Evolutionary conservation across 2,797 vertebrate species (phyloP), one percentile per base, ranked within the genome.

Genomic region (Leptoclinus maculatus): DNA sequence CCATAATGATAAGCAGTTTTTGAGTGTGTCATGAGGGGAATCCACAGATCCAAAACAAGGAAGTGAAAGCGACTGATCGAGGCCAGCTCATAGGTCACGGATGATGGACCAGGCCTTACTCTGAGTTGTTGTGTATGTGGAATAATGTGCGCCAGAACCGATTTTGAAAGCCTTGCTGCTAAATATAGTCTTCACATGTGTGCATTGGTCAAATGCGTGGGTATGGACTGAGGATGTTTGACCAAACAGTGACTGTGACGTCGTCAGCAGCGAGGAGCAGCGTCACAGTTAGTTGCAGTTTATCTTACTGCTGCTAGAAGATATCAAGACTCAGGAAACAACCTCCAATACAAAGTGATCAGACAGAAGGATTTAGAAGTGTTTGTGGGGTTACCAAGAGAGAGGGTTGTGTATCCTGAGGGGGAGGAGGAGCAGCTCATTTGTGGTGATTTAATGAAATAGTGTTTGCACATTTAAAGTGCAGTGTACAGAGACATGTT

Each of bases 31-130:
- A 84, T 17, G 19, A 77, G 85, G 84, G 85, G 84, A 90, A 83
- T 80, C 67, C 70, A 64, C 51, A 71, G 2, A 64, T 39, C 4
- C 25, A 78, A 71, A 87, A 83, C 10, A 70, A 83, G 89, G 90
- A 92, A 91, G 84, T 87, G 83, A 89, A 81, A 91, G 70, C 9
- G 0, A 13, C 21, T 25, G 29, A 79, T 64, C 0, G n/a, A 41
- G 49, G 16, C 45, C 74, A 74, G 62, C 78, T 88, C 84, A 88
- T 79, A 80, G 81, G 78, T 83, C 85, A 86, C 0, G 4, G 47
- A 69, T 58, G 79, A 80, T 54, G 41, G 70, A 56, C 32, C 71
- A 7, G 47, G 19, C 43, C 41, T 41, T 27, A 7, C 12, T 29
- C 45, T 66, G 21, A 2, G 17, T 53, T 14, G 57, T n/a, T 74